Percentiles rank a stretch among this genome's conserved stretches.
phyloP scores from a whole-genome alignment of 2,113 vertebrate genomes.

The Aix galericulata region DNA sequence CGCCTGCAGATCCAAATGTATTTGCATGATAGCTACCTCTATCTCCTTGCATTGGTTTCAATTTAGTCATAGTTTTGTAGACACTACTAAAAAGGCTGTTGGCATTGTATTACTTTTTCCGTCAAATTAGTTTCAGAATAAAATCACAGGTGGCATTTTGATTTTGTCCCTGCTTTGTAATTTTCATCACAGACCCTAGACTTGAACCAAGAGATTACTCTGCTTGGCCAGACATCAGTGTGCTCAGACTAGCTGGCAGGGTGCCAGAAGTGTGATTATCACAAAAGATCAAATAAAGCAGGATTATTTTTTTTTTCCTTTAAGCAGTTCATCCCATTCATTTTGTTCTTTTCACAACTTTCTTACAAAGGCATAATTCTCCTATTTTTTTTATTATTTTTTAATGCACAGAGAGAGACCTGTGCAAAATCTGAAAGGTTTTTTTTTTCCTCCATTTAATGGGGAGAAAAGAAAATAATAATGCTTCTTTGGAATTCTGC shows the following conservation, averaged over 20 bases:
- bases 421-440: not conserved
- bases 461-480: not conserved
- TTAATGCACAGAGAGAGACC: not conserved
- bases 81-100: constrained; percentile 38
- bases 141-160: constrained; percentile 71
- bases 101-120: constrained; percentile 22
- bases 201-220: constrained; percentile 66
- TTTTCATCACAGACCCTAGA: constrained; percentile 59
- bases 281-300: constrained; percentile 60
- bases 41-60: constrained; percentile 35
- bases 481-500: not conserved
- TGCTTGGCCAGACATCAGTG: constrained; percentile 57
- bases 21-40: constrained; percentile 68
- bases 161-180: constrained; percentile 63
- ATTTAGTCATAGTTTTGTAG: constrained; percentile 33
- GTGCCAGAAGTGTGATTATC: constrained; percentile 28
- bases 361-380: not conserved
- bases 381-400: not conserved
- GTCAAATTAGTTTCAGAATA: constrained; percentile 64
- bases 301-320: not conserved
- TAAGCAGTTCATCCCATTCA: constrained; percentile 38
- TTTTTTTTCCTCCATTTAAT: not conserved
- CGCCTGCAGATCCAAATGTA: constrained; percentile 56
- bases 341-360: constrained; percentile 55
- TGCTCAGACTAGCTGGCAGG: constrained; percentile 29